phyloP scores from a whole-genome alignment of 2,113 vertebrate genomes.

The Psettodes erumei region DNA sequence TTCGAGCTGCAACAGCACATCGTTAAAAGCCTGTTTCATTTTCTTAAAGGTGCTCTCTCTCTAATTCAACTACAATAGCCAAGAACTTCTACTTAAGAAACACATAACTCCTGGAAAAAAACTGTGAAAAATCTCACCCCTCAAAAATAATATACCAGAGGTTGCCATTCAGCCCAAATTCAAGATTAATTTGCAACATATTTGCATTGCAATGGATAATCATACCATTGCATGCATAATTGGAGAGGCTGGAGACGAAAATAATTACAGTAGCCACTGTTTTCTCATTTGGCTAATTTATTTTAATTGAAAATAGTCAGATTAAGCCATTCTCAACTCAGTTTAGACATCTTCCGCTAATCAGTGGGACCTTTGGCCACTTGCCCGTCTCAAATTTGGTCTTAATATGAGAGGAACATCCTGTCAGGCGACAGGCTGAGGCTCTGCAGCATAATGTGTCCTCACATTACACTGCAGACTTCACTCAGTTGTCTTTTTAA shows the following conservation, averaged over 20 bases:
- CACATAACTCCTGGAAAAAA: background rate
- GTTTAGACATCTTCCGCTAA: background rate
- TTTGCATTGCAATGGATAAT: slow-evolving; percentile 46
- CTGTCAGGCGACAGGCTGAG: background rate
- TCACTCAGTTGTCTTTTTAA: background rate
- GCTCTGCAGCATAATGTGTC: background rate
- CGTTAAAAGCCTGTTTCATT: background rate
- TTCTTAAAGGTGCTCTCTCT: background rate
- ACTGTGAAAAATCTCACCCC: background rate
- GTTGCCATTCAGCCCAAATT: background rate
- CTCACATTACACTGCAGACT: background rate
- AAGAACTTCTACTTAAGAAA: background rate
- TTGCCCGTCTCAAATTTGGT: background rate
- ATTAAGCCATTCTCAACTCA: slow-evolving; percentile 13
- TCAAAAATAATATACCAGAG: slow-evolving; percentile 2
- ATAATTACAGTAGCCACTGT: slow-evolving; percentile 44
- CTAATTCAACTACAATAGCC: slow-evolving; percentile 9
- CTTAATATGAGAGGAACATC: background rate
- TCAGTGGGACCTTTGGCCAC: slow-evolving; percentile 5
- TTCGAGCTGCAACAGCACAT: background rate
- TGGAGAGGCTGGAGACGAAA: slow-evolving; percentile 25
- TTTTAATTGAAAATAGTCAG: slow-evolving; percentile 37
- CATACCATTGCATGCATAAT: slow-evolving; percentile 38
- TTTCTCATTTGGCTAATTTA: slow-evolving; percentile 49
- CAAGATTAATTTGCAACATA: slow-evolving; percentile 32